phyloP scores from a whole-genome alignment of 2,113 vertebrate genomes.

The Verasper variegatus region DNA sequence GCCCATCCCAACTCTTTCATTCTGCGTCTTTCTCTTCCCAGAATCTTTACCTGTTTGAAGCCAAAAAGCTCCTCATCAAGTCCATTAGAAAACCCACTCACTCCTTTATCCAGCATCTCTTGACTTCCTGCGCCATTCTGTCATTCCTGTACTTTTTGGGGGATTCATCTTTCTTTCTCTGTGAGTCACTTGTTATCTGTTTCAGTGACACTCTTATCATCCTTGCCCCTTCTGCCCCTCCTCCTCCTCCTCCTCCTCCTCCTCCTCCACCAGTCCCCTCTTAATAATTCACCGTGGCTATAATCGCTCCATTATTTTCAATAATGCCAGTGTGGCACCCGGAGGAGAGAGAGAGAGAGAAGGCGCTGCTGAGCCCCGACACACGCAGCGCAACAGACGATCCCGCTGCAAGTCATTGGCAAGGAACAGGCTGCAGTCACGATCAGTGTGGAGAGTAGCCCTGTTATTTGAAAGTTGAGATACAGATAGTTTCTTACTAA shows the following conservation, averaged over 20 bases:
- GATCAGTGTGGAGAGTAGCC: background rate
- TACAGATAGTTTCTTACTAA: constrained; percentile 13
- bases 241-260: too few species aligned
- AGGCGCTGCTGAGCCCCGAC: constrained; percentile 19
- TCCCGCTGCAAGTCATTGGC: background rate
- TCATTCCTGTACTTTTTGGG: background rate
- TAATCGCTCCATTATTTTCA: constrained; percentile 64
- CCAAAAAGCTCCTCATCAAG: background rate
- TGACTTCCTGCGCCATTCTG: constrained; percentile 7
- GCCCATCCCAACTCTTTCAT: constrained; percentile 1
- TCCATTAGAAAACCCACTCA: background rate
- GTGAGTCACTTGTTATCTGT: constrained; percentile 39
- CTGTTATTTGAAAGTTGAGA: constrained; percentile 4
- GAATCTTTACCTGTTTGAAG: constrained; percentile 32
- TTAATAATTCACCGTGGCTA: constrained; percentile 65
- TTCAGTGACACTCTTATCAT: constrained; percentile 27
- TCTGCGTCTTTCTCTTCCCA: background rate
- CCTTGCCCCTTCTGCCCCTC: background rate
- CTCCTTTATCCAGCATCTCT: background rate
- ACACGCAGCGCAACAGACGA: constrained; percentile 9
- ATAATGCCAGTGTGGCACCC: constrained; percentile 51
- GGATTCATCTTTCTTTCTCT: background rate
- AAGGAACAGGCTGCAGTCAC: background rate
- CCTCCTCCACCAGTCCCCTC: constrained; percentile 28
- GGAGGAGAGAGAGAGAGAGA: constrained; percentile 25